Evolutionary conservation across 2,888 invertebrate species (phyloP).

Genomic region (Venusia cambrica): DNA sequence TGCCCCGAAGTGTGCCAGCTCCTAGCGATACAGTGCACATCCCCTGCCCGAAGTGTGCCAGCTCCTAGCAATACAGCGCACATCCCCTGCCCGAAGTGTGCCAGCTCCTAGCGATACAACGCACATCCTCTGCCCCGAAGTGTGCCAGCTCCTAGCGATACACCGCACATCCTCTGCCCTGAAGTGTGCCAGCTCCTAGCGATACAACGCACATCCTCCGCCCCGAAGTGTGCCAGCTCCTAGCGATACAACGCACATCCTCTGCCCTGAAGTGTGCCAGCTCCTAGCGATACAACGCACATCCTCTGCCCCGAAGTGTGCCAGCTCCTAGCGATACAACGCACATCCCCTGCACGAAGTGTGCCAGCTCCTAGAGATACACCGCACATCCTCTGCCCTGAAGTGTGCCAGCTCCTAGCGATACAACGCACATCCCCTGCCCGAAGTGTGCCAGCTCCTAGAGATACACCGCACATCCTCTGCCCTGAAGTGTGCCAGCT

Average conservation of each 20-base stretch:
- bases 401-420: conserved; percentile 15
- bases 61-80: too few relatives aligned
- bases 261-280: conserved; percentile 15
- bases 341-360: conserved; percentile 16
- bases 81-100: conserved; percentile 17
- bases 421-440: conserved; percentile 15
- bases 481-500: conserved; percentile 15
- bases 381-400: conserved; percentile 11
- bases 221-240: conserved; percentile 14
- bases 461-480: too few relatives aligned
- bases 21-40: too few relatives aligned
- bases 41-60: conserved; percentile 14
- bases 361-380: conserved; percentile 12
- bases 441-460: conserved; percentile 15
- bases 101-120: too few relatives aligned
- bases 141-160: conserved; percentile 13
- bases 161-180: too few relatives aligned
- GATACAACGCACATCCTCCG: too few relatives aligned
- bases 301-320: conserved; percentile 14
- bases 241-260: too few relatives aligned
- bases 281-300: too few relatives aligned
- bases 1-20: conserved; percentile 15
- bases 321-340: too few relatives aligned
- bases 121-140: conserved; percentile 13
- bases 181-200: conserved; percentile 15